These are phyloP conservation scores for Euplexia lucipara DNA, from an alignment of 2,888 invertebrate species.

Conservation along the genomic window DNA sequence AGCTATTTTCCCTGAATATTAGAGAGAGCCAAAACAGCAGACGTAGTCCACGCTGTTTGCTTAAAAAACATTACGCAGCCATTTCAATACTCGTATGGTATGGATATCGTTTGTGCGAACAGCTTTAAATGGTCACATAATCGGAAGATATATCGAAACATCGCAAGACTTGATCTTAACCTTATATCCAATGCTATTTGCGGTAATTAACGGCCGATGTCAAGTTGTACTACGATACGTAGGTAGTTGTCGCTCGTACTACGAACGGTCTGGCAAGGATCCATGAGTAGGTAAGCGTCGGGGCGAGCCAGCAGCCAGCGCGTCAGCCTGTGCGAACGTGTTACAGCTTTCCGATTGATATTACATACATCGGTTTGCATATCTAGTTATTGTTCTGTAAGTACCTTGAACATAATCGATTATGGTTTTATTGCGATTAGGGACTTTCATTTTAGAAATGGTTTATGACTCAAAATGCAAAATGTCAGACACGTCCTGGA, in stretches of 20 bases:
- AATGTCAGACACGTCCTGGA: too few species aligned
- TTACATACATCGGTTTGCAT: constrained; percentile 60
- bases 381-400: constrained; percentile 52
- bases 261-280: constrained; percentile 80
- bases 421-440: constrained; percentile 17
- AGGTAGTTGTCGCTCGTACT: constrained; percentile 61
- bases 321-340: constrained; percentile 78
- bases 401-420: constrained; percentile 30
- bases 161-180: constrained; percentile 40
- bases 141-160: constrained; percentile 1
- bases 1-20: neutral
- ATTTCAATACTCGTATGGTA: neutral
- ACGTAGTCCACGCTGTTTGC: neutral
- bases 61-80: neutral
- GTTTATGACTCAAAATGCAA: too few species aligned
- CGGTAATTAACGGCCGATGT: constrained; percentile 60
- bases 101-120: neutral
- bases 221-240: constrained; percentile 44
- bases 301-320: constrained; percentile 71
- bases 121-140: neutral
- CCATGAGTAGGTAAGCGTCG: constrained; percentile 79
- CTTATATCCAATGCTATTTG: constrained; percentile 46
- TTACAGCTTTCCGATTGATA: constrained; percentile 68
- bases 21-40: neutral
- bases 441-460: neutral